These are phyloP conservation scores for Xiphorhynchus erythropygius DNA, from an alignment of 2,797 vertebrate genomes.

Conservation along the genomic window DNA sequence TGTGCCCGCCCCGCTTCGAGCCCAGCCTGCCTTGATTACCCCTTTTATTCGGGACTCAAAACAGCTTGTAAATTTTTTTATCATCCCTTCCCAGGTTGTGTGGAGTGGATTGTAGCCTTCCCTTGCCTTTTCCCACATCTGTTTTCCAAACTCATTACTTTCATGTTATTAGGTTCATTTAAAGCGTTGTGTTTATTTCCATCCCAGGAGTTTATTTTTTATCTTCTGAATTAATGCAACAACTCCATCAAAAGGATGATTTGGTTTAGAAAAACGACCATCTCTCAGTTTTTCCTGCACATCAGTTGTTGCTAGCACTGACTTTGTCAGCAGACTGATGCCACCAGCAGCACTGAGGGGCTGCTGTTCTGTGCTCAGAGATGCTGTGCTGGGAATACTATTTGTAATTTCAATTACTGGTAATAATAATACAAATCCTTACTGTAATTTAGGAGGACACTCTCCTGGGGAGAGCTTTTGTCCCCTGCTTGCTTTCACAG, in stretches of 20 bases:
- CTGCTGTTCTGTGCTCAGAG: not conserved
- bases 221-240: conserved; percentile 35
- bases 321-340: not conserved
- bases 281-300: not conserved
- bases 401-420: not conserved
- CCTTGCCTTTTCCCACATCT: conserved; percentile 76
- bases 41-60: conserved; percentile 77
- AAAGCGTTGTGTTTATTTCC: conserved; percentile 63
- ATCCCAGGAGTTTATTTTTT: conserved; percentile 25
- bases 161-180: conserved; percentile 75
- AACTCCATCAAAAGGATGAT: not conserved
- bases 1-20: conserved; percentile 66
- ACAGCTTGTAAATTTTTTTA: conserved; percentile 84
- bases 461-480: not conserved
- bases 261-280: not conserved
- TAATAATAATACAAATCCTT: not conserved
- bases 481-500: not conserved
- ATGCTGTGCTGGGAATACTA: not conserved
- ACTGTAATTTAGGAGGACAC: not conserved
- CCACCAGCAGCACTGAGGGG: not conserved
- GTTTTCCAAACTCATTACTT: conserved; percentile 81
- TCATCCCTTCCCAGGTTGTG: conserved; percentile 76
- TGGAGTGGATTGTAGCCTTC: conserved; percentile 58
- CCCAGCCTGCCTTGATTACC: conserved; percentile 77
- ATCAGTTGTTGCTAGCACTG: not conserved